These are phyloP conservation scores for Scaptomyza cyrtandrae DNA, from an alignment of 2,888 invertebrate genomes.

Conservation along the genomic window DNA sequence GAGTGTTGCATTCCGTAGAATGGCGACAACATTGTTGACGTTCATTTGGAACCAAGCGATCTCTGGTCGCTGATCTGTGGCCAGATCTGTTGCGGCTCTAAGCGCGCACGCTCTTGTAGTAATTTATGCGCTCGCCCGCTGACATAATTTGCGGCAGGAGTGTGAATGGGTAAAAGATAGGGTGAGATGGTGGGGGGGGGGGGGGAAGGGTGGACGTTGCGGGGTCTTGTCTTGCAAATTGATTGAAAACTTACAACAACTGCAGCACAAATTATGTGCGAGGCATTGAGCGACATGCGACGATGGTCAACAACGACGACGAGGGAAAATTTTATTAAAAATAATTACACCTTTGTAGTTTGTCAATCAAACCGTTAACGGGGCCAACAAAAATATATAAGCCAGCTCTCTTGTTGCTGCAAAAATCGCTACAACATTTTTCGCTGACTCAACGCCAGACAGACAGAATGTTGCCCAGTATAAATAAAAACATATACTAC, in stretches of 20 bases:
- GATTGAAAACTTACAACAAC: constrained; percentile 74
- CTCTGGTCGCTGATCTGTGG: constrained; percentile 25
- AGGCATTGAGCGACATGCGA: constrained; percentile 59
- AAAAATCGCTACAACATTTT: constrained; percentile 71
- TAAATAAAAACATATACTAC: not conserved
- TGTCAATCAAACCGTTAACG: constrained; percentile 72
- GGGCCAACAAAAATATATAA: constrained; percentile 51
- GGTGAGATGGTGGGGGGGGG: too few species aligned
- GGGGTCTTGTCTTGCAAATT: constrained; percentile 58
- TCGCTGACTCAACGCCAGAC: constrained; percentile 68
- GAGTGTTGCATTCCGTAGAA: constrained; percentile 47
- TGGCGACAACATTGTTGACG: constrained; percentile 58
- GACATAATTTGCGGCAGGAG: constrained; percentile 70
- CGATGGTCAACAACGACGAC: constrained; percentile 34
- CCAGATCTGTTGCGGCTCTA: constrained; percentile 37
- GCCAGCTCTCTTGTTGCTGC: constrained; percentile 47
- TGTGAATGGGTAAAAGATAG: constrained; percentile 7
- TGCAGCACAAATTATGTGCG: constrained; percentile 48
- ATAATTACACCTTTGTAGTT: constrained; percentile 79
- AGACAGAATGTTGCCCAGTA: constrained; percentile 58
- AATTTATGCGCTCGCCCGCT: constrained; percentile 73
- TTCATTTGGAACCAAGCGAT: constrained; percentile 52
- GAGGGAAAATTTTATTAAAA: constrained; percentile 67
- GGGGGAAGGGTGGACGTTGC: constrained; percentile 3
- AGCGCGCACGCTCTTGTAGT: constrained; percentile 55